Evolutionary conservation across 37 sponge, comb jelly and placozoan genomes (phyloP).

Genomic region (Beroe ovata): DNA sequence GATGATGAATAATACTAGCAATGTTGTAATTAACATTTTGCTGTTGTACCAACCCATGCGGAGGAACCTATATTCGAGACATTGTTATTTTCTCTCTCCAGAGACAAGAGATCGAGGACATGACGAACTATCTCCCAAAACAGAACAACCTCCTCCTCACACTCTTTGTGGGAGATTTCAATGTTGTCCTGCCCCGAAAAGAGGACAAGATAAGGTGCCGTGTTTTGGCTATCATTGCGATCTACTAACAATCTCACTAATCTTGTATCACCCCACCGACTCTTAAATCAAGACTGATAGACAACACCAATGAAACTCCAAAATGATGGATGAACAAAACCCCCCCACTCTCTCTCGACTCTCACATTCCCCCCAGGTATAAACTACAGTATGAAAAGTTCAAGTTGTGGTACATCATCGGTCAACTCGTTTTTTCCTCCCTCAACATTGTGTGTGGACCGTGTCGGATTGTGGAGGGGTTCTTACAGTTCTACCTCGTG

Average conservation of each 20-base stretch:
- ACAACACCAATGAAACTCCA: too few species aligned
- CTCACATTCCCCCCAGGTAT: slow-evolving; percentile 18
- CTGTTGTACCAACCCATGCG: too few species aligned
- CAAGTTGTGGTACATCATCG: slow-evolving; percentile 24
- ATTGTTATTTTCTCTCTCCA: too few species aligned
- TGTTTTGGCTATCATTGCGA: too few species aligned
- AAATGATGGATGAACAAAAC: too few species aligned
- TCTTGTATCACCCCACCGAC: too few species aligned
- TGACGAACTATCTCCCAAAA: slow-evolving; percentile 16
- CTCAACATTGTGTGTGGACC: slow-evolving; percentile 44
- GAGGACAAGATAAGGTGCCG: slow-evolving; percentile 34
- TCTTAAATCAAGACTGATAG: too few species aligned
- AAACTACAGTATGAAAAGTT: slow-evolving; percentile 30
- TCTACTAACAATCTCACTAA: too few species aligned
- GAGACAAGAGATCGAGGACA: not conserved
- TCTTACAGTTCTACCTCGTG: slow-evolving; percentile 41
- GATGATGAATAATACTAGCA: too few species aligned
- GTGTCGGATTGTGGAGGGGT: slow-evolving; percentile 10
- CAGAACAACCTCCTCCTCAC: slow-evolving; percentile 6
- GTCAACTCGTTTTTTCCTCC: slow-evolving; percentile 18
- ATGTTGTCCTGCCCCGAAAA: slow-evolving; percentile 25
- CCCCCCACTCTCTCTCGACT: too few species aligned
- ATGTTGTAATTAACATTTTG: too few species aligned
- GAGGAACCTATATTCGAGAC: too few species aligned
- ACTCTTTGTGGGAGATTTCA: slow-evolving; percentile 47